phyloP scores from a whole-genome alignment of 2,113 vertebrate genomes.

The Rhinoderma darwinii region DNA sequence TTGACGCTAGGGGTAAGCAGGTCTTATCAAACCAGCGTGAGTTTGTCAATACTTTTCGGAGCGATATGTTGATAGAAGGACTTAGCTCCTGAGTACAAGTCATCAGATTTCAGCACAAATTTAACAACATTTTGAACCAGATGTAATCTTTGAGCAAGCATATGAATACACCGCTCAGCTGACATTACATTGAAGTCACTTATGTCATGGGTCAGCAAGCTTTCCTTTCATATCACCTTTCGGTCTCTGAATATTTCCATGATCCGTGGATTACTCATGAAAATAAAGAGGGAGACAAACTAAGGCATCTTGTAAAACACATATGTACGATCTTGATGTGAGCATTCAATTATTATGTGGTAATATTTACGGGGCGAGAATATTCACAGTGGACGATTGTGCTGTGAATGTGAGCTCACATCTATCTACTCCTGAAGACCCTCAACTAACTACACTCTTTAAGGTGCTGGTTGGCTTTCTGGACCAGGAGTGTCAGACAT shows the following conservation, averaged over 20 bases:
- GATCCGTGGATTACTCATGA: neutral
- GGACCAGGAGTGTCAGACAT: constrained; percentile 62
- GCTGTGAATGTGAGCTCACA: neutral
- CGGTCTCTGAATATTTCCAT: neutral
- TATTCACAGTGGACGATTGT: constrained; percentile 3
- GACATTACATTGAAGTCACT: neutral
- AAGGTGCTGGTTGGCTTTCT: constrained; percentile 65
- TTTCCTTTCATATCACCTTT: neutral
- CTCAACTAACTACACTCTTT: constrained; percentile 33
- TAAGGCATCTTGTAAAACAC: constrained; percentile 10
- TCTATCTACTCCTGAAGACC: neutral
- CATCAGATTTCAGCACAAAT: neutral
- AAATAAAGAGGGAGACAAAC: neutral
- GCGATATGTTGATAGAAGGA: neutral
- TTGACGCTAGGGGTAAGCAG: neutral
- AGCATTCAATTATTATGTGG: neutral
- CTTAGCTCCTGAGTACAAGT: neutral
- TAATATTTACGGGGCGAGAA: neutral
- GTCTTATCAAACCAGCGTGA: neutral
- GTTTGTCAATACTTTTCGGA: neutral
- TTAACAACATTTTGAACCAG: neutral
- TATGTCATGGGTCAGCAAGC: neutral
- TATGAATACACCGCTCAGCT: neutral
- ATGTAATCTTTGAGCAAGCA: neutral
- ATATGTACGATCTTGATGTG: neutral